Evolutionary conservation across 2,888 invertebrate species (phyloP).

Genomic region (Tipula confusa): DNA sequence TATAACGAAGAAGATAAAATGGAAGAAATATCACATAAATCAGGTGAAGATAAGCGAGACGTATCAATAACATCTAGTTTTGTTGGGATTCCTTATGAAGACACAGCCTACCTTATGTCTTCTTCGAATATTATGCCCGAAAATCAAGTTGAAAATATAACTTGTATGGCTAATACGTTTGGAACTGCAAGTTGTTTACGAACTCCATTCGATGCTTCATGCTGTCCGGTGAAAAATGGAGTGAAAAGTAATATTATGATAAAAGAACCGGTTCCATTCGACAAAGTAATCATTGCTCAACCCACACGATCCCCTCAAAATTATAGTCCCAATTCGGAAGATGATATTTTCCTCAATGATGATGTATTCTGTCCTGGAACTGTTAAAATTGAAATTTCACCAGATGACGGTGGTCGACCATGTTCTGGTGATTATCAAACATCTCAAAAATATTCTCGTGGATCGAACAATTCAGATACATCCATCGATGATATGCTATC

Average conservation of each 20-base stretch:
- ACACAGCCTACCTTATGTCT: conserved; percentile 48
- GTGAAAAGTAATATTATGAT: conserved; percentile 34
- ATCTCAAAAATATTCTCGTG: conserved; percentile 47
- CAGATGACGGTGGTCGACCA: conserved; percentile 52
- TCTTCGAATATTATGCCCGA: conserved; percentile 38
- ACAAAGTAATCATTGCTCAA: conserved; percentile 57
- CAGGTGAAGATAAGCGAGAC: conserved; percentile 37
- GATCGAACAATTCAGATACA: conserved; percentile 62
- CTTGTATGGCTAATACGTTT: conserved; percentile 46
- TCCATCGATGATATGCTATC: conserved; percentile 60
- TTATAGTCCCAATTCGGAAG: conserved; percentile 58
- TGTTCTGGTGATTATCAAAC: conserved; percentile 39
- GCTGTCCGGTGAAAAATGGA: conserved; percentile 39
- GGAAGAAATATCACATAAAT: conserved; percentile 47
- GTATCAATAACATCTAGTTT: conserved; percentile 43
- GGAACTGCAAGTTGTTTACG: conserved; percentile 47
- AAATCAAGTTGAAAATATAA: conserved; percentile 39
- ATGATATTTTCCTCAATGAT: conserved; percentile 56
- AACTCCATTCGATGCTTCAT: conserved; percentile 46
- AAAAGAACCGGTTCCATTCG: conserved; percentile 38
- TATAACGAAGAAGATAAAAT: conserved; percentile 28
- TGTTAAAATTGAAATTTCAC: conserved; percentile 55
- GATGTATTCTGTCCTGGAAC: conserved; percentile 61
- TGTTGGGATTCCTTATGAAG: conserved; percentile 44
- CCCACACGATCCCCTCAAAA: conserved; percentile 59